Base-by-base conservation (phyloP, 2,888 invertebrate genomes). In the Syritta pipiens region DNA sequence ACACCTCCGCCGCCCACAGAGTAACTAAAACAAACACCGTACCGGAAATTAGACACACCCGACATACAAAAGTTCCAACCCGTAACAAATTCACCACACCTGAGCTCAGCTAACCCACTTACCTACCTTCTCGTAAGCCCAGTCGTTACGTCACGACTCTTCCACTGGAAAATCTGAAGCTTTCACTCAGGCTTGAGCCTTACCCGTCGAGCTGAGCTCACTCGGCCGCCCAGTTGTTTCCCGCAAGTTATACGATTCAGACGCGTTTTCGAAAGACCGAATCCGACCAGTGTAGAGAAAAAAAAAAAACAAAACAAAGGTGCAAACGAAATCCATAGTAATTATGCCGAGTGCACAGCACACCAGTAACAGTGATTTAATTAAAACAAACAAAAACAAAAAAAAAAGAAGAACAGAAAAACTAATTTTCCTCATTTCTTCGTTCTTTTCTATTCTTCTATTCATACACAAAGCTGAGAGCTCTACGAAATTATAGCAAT, bases 121-220 rank as follows among this genome's bases (percentile, higher is more conserved):
- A 35, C 5, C 9, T 30, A 3, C 24, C 17, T n/a, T 37, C 9
- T 12, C 10, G 12, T 5, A 12, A 46, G 1, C 12, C 14, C n/a
- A 49, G 65, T 65, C 51, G 9, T 42, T 71, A 53, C 77, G 72
- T 77, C 72, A 71, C n/a, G n/a, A 24, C 2, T 10, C 3, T 77
- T 77, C 77, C 71, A 77, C 10, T 77, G 72, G 65, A 77, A 71
- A 6, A 26, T 10, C 3, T 9, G 48, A 60, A 77, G 72, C 77
- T 77, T 60, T 48, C 4, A 6, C 7, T n/a, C 17, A 14, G 37
- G 9, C 10, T 42, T 24, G 10, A 10, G 5, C 2, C 17, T 1
- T 44, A 40, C 42, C 10, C 30, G 26, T 37, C 46, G 37, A 59
- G 51, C 30, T 20, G 51, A n/a, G 32, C 20, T 51, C 57, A 22